phyloP scores from a whole-genome alignment of 2,113 vertebrate species.

The Leptobrachium leishanense region DNA sequence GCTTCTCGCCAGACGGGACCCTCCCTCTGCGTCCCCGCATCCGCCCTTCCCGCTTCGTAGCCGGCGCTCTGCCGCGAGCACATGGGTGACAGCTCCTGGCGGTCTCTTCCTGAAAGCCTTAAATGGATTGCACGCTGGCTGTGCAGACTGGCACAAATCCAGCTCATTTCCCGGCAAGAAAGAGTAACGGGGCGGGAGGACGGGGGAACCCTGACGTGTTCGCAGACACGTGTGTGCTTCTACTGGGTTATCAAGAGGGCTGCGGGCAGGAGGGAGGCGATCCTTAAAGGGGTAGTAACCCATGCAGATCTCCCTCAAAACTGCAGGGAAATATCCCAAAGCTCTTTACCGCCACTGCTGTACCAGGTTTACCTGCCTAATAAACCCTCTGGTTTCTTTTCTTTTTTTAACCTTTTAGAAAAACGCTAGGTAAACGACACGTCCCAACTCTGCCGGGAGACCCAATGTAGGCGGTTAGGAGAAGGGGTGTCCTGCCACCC shows the following conservation, averaged over 20 bases:
- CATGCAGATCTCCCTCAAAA: too few relatives aligned
- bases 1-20: too few relatives aligned
- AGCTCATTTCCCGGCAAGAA: slow-evolving; percentile 46
- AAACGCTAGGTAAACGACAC: too few relatives aligned
- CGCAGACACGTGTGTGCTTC: slow-evolving; percentile 29
- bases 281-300: slow-evolving; percentile 26
- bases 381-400: too few relatives aligned
- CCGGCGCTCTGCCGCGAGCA: background rate
- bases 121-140: background rate
- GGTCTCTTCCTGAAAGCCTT: background rate
- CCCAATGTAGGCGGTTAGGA: too few relatives aligned
- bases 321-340: too few relatives aligned
- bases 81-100: slow-evolving; percentile 18
- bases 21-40: background rate
- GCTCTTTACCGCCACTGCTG: too few relatives aligned
- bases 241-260: background rate
- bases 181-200: slow-evolving; percentile 17
- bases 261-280: background rate
- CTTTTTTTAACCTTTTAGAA: too few relatives aligned
- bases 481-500: too few relatives aligned
- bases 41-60: background rate
- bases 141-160: background rate
- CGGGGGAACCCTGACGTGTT: slow-evolving; percentile 34
- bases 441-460: too few relatives aligned
- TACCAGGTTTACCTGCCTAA: too few relatives aligned